Base-by-base conservation (phyloP, 2,113 vertebrate genomes). In the Tragelaphus buxtoni region DNA sequence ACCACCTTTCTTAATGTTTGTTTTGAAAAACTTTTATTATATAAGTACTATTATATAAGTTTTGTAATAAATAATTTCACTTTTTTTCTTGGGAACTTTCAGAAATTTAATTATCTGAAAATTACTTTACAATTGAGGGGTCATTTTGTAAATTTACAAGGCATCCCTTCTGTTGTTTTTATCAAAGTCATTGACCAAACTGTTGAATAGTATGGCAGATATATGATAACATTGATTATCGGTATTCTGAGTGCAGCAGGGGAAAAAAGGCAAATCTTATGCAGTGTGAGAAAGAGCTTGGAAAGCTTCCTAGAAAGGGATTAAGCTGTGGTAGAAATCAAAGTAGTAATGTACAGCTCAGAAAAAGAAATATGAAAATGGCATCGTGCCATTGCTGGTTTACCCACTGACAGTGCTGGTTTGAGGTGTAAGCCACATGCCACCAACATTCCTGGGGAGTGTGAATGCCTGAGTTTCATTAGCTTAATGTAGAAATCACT, bases 381-480 rank as follows among this genome's bases (percentile, higher is more conserved):
- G 80, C 94, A 85, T 30, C 4, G 22, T 92, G 87, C 65, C 81
- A 63, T 49, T 39, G 26, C 69, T 60, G 45, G 49, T 74, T 85
- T 77, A 35, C 51, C 61, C 84, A 51, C 56, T n/a, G 77, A 65
- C 45, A 39, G 8, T 18, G 30, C 58, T 83, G 80, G 84, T 81
- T 93, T 94, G 92, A 94, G 92, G 95, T 94, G 16, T 85, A 81
- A 95, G 58, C 90, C 90, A 91, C 74, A 91, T 0, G 55, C 84
- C 69, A 92, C 81, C 49, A 49, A 3, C 28, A 49, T 77, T 90
- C 45, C 85, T 9, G 1, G 49, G n/a, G 63, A 80, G 49, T 13
- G 11, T 82, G 79, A 92, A 87, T 69, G 55, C 10, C 9, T 65
- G 60, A 11, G 53, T 65, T 69, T 95, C 61, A 80, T 95, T 85